Percentiles rank a stretch among this genome's conserved stretches.
Conservation (phyloP, 1,140 invertebrate species). For the Eriocheir sinensis region DNA sequence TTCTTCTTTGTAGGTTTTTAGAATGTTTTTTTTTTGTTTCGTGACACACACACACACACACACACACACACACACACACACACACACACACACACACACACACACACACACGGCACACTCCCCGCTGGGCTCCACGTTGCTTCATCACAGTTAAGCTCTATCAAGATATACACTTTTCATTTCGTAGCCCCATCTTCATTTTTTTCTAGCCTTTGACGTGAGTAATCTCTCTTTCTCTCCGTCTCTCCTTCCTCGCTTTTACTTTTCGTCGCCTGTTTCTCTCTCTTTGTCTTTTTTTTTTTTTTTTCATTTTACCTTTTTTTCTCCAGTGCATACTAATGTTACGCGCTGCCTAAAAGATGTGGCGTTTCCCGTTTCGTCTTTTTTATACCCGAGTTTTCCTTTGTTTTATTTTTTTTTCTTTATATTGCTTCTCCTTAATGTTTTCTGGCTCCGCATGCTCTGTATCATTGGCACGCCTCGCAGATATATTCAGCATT, state of each 20-base stretch:
- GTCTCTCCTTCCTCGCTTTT: neutral
- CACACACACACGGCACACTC: neutral
- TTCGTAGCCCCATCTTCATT: neutral
- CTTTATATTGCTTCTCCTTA: neutral
- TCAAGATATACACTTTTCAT: conserved; percentile 20
- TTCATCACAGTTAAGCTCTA: conserved; percentile 25
- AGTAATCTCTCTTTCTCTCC: neutral
- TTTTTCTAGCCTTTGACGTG: neutral
- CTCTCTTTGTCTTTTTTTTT: neutral
- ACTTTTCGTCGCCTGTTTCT: neutral
- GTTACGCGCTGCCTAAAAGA: too few relatives aligned
- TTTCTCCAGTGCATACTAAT: too few relatives aligned
- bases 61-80: conserved; percentile 29
- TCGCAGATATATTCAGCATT: neutral
- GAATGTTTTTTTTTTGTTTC: neutral
- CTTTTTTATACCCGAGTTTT: too few relatives aligned
- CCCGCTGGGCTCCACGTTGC: neutral
- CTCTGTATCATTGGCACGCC: neutral
- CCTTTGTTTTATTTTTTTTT: too few relatives aligned
- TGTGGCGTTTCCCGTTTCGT: too few relatives aligned
- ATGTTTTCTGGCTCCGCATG: neutral
- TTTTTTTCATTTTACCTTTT: neutral
- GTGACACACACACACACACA: conserved; percentile 7
- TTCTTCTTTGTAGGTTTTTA: neutral
- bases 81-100: conserved; percentile 9